Conservation (phyloP, 1,140 invertebrate species). For the Proctacanthus coquilletti region DNA sequence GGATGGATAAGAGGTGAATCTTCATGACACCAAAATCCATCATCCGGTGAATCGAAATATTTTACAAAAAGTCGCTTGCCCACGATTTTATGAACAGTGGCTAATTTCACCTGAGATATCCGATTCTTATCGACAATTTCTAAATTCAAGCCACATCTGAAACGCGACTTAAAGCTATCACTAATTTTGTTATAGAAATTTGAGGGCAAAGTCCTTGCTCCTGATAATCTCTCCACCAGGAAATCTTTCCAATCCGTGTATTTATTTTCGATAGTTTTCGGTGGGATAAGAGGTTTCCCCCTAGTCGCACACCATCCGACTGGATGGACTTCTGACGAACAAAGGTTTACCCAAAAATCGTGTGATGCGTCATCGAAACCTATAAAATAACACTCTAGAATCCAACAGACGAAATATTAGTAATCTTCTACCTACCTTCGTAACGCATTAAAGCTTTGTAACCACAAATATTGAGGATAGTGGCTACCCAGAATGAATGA, state of each 20-base stretch:
- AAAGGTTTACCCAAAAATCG: slow-evolving; percentile 93
- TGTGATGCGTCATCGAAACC: slow-evolving; percentile 75
- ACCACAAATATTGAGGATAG: slow-evolving; percentile 76
- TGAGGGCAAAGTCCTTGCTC: slow-evolving; percentile 79
- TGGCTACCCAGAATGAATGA: slow-evolving; percentile 89
- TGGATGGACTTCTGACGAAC: slow-evolving; percentile 82
- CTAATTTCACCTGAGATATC: slow-evolving; percentile 83
- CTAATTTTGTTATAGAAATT: slow-evolving; percentile 81
- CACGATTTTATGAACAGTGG: slow-evolving; percentile 75
- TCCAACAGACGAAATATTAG: not conserved
- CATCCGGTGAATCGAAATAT: slow-evolving; percentile 73
- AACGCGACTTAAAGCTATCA: slow-evolving; percentile 67
- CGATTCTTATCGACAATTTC: slow-evolving; percentile 94
- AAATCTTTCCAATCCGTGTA: slow-evolving; percentile 94
- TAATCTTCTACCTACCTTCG: slow-evolving; percentile 40
- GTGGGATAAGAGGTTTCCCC: slow-evolving; percentile 86
- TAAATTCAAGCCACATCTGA: slow-evolving; percentile 64
- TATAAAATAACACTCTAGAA: slow-evolving; percentile 2
- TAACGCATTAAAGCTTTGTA: slow-evolving; percentile 87
- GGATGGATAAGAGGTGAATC: slow-evolving; percentile 88
- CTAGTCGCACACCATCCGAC: slow-evolving; percentile 94
- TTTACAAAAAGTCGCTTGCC: slow-evolving; percentile 80
- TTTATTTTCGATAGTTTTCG: slow-evolving; percentile 78
- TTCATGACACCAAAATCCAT: slow-evolving; percentile 92
- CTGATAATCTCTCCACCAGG: slow-evolving; percentile 74